Evolutionary conservation across 2,113 vertebrate species (phyloP), one percentile per base, ranked within the genome.

Genomic region (Stigmatopora argus): DNA sequence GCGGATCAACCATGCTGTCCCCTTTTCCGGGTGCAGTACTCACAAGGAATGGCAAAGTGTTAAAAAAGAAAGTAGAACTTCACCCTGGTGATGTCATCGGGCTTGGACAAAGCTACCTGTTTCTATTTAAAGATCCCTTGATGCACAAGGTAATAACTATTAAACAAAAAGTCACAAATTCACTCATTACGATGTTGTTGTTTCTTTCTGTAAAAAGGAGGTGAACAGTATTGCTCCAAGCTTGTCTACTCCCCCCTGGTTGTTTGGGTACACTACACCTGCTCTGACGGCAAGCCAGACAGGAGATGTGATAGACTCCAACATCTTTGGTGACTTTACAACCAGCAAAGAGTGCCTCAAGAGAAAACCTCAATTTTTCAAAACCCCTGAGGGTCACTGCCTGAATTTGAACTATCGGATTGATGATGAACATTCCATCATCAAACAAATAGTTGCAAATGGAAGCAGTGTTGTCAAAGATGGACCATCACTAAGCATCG

Each of bases 111-210:
- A 67, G 69, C 66, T 93, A 93, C 80, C 56, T 92, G 56, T 91
- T 93, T 66, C 85, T 93, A 53, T 93, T 88, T 72, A 92, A 92
- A 74, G 90, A 92, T 71, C 91, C 90, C 1, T 31, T 21, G 14
- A 38, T 1, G n/a, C 64, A 73, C 7, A 74, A 80, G 81, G 85
- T 86, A 65, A 75, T 21, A 6, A 5, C 2, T 1, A 10, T 12
- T n/a, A 13, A 41, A 48, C 15, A 34, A 31, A 63, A 10, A 8
- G 12, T 58, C 34, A 59, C 17, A 6, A n/a, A 21, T 13, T 13
- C 38, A n/a, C 38, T 44, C 0, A 34, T 55, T 9, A 46, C 7
- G 3, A 5, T 53, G 0, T 64, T 71, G n/a, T 58, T 23, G 70
- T 38, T 73, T 46, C 51, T 17, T 60, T 71, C 26, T 26, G 61